Base-by-base conservation (phyloP, 2,888 invertebrate species). In the Volucella inflata region DNA sequence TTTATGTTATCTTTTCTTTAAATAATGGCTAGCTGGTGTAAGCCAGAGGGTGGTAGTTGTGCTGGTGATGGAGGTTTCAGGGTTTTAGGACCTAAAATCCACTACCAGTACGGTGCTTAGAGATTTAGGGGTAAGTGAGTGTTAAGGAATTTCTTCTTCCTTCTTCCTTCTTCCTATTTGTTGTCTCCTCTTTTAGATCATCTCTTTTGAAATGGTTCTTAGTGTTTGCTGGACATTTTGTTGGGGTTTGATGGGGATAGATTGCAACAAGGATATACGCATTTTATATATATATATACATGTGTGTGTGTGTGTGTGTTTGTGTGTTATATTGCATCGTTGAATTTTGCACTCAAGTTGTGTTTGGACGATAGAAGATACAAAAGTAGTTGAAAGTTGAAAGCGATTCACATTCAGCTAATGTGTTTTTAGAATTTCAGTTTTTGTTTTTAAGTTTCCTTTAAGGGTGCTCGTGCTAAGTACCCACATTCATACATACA, bases 391-490 rank as follows among this genome's bases (percentile, higher is more conserved):
- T 40, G 59, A 59, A 59, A 51, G 72, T 72, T 72, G 84, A 87
- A 87, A 87, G 85, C 87, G 87, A 87, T 88, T 87, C 82, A 87
- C 87, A 82, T 87, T 82, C 76, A 87, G 57, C 83, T 87, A 81
- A 70, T 82, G 51, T 46, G 46, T 17, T 80, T 67, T 70, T 11
- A 50, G 8, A n/a, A 0, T 36, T 57, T 57, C 57, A 12, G 12
- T 42, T 36, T 36, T 55, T 30, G n/a, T 36, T 30, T n/a, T 42
- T 11, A 14, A 6, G 16, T 59, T 14, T 8, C 8, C 14, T 16
- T 16, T 38, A 17, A 14, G 57, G 4, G 36, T 36, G 4, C 8
- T 9, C 12, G 59, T 30, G 3, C 4, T n/a, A 38, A 40, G 42
- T 11, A 10, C 0, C 30, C 6, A 30, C 30, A 6, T 30, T 4